phyloP scores from a whole-genome alignment of 1,140 invertebrate genomes.

The Anastrepha ludens region DNA sequence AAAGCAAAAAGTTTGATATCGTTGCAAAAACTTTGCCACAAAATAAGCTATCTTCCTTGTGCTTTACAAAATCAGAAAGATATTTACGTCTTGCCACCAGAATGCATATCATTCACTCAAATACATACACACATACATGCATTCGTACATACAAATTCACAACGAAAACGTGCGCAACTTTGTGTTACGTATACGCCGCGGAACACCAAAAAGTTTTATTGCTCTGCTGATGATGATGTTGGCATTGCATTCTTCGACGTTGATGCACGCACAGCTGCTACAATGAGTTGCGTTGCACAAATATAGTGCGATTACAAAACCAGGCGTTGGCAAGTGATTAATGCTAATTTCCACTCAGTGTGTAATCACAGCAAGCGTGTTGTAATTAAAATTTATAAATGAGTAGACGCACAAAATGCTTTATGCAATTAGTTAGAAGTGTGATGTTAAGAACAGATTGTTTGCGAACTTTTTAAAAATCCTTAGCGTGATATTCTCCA shows the following conservation, averaged over 20 bases:
- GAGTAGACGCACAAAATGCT: too few species aligned
- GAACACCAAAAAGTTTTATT: background rate
- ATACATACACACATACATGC: background rate
- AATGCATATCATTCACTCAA: background rate
- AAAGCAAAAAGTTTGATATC: too few species aligned
- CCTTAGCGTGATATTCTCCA: too few species aligned
- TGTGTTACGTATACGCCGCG: constrained; percentile 9
- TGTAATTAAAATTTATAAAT: background rate
- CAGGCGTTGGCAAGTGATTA: background rate
- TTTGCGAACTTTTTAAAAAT: too few species aligned
- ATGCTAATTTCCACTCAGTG: background rate
- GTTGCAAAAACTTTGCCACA: background rate
- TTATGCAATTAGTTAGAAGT: too few species aligned
- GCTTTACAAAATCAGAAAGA: background rate
- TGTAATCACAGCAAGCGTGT: background rate
- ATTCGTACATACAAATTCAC: background rate
- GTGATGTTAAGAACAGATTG: too few species aligned
- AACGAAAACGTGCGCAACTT: background rate
- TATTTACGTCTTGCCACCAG: background rate
- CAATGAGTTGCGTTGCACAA: background rate
- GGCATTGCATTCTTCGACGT: background rate
- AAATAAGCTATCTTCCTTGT: background rate
- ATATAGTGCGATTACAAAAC: background rate
- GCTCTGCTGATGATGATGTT: background rate
- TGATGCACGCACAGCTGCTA: background rate